A percentile compares a stretch with the other conserved stretches of the same genome.
phyloP scores from a whole-genome alignment of 2,888 invertebrate species.

The Stenchaetothrips biformis region DNA sequence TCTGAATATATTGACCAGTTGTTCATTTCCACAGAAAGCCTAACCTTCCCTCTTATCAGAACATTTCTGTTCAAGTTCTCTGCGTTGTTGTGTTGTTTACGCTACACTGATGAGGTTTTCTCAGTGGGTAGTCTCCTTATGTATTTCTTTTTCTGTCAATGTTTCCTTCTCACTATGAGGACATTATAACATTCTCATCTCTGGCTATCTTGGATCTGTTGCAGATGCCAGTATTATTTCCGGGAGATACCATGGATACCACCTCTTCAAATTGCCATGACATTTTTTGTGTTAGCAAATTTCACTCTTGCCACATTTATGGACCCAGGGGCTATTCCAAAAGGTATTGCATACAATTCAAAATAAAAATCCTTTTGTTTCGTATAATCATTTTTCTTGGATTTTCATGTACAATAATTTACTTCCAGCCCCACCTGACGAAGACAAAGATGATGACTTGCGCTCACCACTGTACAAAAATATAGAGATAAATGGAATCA shows the following conservation, averaged over 20 bases:
- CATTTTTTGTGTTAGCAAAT: constrained; percentile 96
- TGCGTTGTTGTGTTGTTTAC: no score
- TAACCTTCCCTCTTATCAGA: no score
- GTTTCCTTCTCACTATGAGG: not conserved
- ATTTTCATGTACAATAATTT: not conserved
- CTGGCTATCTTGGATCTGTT: constrained; percentile 40
- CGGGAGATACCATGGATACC: constrained; percentile 82
- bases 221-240: constrained; percentile 83
- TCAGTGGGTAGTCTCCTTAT: not conserved
- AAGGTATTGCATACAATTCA: constrained; percentile 61
- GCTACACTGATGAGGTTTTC: not conserved
- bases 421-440: constrained; percentile 81
- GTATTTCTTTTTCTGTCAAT: not conserved
- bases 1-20: no score
- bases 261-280: constrained; percentile 88
- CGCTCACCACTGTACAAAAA: constrained; percentile 93
- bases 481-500: constrained; percentile 97
- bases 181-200: not conserved
- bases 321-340: constrained; percentile 98
- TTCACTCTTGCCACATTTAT: constrained; percentile 98
- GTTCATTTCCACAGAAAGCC: no score
- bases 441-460: constrained; percentile 96
- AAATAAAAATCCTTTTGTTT: constrained; percentile 20
- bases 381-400: not conserved
- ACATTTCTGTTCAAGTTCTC: not conserved